These are phyloP conservation scores for Phymatocera aterrima DNA, from an alignment of 2,888 invertebrate genomes.

Conservation along the genomic window DNA sequence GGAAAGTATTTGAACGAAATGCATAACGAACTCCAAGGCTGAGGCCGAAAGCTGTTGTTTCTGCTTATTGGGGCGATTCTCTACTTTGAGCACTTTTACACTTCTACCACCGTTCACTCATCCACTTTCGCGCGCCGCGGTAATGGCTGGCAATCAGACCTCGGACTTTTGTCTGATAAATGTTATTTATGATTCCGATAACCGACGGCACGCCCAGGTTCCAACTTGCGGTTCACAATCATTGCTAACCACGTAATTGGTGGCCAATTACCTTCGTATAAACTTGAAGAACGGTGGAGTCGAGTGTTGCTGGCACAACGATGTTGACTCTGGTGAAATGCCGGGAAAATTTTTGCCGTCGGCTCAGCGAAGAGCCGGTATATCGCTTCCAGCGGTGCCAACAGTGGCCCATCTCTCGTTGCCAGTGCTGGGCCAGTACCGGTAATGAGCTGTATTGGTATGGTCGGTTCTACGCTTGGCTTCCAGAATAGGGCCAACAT, in stretches of 20 bases:
- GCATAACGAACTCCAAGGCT: too few species aligned
- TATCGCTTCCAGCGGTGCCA: too few species aligned
- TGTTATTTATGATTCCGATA: constrained; percentile 69
- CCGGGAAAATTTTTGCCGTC: neutral
- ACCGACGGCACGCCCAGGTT: constrained; percentile 62
- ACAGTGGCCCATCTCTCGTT: too few species aligned
- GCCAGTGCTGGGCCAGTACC: too few species aligned
- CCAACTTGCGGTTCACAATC: constrained; percentile 48
- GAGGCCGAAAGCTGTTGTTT: too few species aligned
- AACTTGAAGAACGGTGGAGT: neutral
- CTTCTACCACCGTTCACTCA: constrained; percentile 46
- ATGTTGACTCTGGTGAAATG: constrained; percentile 21
- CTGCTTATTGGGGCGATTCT: constrained; percentile 26
- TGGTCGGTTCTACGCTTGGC: too few species aligned
- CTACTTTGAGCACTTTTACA: constrained; percentile 12
- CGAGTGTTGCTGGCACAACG: constrained; percentile 1
- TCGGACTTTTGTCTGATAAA: constrained; percentile 60
- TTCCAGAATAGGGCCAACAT: too few species aligned
- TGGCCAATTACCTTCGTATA: constrained; percentile 57
- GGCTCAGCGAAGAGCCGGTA: neutral
- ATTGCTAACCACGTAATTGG: constrained; percentile 59
- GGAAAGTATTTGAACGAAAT: too few species aligned
- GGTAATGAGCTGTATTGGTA: too few species aligned
- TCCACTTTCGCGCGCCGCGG: too few species aligned
- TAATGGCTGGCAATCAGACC: constrained; percentile 72